Conservation (phyloP, 2,113 vertebrate species). For the Sylvilagus bachmani region DNA sequence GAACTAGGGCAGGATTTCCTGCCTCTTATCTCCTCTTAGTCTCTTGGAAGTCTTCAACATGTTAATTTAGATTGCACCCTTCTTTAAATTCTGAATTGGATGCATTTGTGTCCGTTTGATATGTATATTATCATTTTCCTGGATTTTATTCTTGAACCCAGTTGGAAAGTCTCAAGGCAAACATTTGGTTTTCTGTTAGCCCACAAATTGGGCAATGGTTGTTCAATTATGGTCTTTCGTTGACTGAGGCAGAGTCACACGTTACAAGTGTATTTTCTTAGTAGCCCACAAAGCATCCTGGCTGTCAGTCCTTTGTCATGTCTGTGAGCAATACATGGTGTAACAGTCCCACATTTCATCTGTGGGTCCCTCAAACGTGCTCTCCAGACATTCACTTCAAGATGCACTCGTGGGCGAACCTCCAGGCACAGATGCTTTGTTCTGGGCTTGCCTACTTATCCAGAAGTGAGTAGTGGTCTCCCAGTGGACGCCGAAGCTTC, state of each 20-base stretch:
- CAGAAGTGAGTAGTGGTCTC: background rate
- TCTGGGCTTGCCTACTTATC: background rate
- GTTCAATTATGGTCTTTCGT: constrained; percentile 66
- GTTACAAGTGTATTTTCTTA: constrained; percentile 69
- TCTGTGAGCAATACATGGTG: constrained; percentile 18
- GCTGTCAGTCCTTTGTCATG: constrained; percentile 56
- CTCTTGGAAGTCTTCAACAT: background rate
- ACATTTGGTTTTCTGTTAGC: constrained; percentile 76
- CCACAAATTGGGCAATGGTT: constrained; percentile 76
- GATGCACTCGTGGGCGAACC: background rate
- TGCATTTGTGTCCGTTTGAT: constrained; percentile 47
- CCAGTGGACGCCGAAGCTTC: background rate
- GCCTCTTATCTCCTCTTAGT: background rate
- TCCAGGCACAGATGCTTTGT: background rate
- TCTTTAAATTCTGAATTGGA: constrained; percentile 22
- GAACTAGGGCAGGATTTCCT: background rate
- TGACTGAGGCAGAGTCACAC: constrained; percentile 69
- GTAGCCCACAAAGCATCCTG: constrained; percentile 59
- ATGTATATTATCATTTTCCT: constrained; percentile 61
- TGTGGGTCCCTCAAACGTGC: constrained; percentile 19
- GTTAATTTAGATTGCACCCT: background rate
- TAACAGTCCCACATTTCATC: constrained; percentile 19
- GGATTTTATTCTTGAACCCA: constrained; percentile 71
- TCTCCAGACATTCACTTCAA: constrained; percentile 41
- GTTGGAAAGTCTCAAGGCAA: constrained; percentile 73